These are phyloP conservation scores for Rhyacichthys aspro DNA, from an alignment of 2,797 vertebrate genomes.

Conservation along the genomic window DNA sequence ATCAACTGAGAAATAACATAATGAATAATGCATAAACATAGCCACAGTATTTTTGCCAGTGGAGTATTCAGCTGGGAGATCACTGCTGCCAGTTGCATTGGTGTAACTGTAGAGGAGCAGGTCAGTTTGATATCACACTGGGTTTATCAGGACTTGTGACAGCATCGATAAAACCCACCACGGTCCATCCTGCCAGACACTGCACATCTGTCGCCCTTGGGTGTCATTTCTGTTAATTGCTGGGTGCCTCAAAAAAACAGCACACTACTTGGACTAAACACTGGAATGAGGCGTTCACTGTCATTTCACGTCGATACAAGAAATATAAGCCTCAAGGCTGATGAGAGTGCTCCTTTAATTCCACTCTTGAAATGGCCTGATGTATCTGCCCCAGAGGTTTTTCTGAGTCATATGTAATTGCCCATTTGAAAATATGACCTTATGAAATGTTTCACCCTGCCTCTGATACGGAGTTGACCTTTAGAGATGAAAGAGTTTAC, in stretches of 20 bases:
- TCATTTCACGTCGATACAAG: conserved; percentile 10
- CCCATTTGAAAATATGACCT: conserved; percentile 35
- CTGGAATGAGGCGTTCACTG: too few species aligned
- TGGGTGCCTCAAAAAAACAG: conserved; percentile 44
- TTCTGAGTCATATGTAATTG: conserved; percentile 19
- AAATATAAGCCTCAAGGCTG: conserved; percentile 20
- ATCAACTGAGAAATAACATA: conserved; percentile 30
- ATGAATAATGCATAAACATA: conserved; percentile 30
- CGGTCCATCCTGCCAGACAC: conserved; percentile 23
- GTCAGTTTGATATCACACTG: conserved; percentile 28
- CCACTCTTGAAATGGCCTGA: conserved; percentile 21
- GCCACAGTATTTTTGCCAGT: conserved; percentile 12
- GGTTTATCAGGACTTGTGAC: conserved; percentile 23
- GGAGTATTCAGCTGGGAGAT: conserved; percentile 24
- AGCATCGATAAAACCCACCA: conserved; percentile 26
- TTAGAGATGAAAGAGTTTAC: conserved; percentile 36
- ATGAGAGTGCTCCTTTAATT: neutral
- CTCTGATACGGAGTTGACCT: conserved; percentile 45
- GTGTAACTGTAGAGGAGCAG: conserved; percentile 10
- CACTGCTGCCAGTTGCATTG: neutral
- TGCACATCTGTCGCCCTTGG: conserved; percentile 36
- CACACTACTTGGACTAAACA: too few species aligned
- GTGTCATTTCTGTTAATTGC: conserved; percentile 54
- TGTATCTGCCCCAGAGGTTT: conserved; percentile 31
- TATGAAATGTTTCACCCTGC: conserved; percentile 31